Conservation (phyloP, 2,113 vertebrate genomes). For the Microcebus jonahi region DNA sequence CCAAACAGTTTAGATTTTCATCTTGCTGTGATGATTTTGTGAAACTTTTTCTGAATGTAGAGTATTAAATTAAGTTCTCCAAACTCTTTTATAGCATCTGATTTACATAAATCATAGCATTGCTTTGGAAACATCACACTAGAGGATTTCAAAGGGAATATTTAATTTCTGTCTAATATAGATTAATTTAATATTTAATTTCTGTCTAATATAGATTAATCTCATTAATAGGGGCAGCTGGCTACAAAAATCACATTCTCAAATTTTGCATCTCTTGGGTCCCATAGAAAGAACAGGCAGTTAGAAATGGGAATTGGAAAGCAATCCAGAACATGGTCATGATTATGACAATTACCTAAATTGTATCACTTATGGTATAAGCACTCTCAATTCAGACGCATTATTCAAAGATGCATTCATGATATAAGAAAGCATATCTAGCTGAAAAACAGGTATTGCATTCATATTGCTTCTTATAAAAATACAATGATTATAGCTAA, state of each 20-base stretch:
- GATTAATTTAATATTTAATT: constrained; percentile 71
- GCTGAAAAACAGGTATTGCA: constrained; percentile 11
- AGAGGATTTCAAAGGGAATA: constrained; percentile 47
- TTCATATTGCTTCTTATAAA: constrained; percentile 43
- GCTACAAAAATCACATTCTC: constrained; percentile 44
- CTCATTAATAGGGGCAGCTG: constrained; percentile 54
- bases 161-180: constrained; percentile 58
- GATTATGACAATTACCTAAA: constrained; percentile 67
- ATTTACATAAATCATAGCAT: constrained; percentile 66
- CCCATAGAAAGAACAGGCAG: not conserved
- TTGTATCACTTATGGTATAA: constrained; percentile 38
- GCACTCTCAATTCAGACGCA: constrained; percentile 9
- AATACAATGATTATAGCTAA: constrained; percentile 46
- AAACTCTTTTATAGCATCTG: constrained; percentile 9
- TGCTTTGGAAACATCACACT: constrained; percentile 62
- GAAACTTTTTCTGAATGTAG: constrained; percentile 22
- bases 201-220: constrained; percentile 52
- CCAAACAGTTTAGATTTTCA: constrained; percentile 50
- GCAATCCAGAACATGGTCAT: constrained; percentile 11
- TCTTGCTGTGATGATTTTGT: constrained; percentile 45
- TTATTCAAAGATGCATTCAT: constrained; percentile 36
- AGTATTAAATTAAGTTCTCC: constrained; percentile 56
- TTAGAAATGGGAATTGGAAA: constrained; percentile 43
- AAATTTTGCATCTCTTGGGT: constrained; percentile 31
- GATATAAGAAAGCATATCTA: constrained; percentile 1